phyloP scores from a whole-genome alignment of 1,140 invertebrate genomes.

The Trinorchestia longiramus region DNA sequence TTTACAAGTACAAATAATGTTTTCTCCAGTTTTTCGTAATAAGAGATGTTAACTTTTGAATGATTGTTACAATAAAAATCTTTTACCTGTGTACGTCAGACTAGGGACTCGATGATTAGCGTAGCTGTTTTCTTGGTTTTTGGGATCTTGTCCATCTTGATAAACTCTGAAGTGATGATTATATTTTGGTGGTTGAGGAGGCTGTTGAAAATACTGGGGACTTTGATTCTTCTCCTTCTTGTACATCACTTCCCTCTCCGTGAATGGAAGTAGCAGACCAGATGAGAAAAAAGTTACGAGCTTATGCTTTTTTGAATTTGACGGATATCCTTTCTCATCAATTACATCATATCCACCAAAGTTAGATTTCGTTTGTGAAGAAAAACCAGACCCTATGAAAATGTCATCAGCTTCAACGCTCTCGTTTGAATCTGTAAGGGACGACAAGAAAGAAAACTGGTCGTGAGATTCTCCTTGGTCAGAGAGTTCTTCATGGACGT shows the following conservation, averaged over 20 bases:
- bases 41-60: too few species aligned
- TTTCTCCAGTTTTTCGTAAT: too few species aligned
- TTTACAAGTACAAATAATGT: too few species aligned
- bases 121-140: neutral
- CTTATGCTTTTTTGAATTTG: neutral
- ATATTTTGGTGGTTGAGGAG: neutral
- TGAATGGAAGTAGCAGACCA: constrained; percentile 2
- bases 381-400: neutral
- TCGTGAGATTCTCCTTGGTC: neutral
- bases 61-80: neutral
- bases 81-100: constrained; percentile 30
- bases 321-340: constrained; percentile 42
- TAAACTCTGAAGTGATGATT: constrained; percentile 36
- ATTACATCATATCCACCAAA: constrained; percentile 12
- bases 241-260: constrained; percentile 12
- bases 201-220: neutral
- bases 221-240: neutral
- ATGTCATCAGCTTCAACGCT: neutral
- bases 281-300: neutral
- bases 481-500: neutral
- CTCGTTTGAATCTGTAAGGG: neutral
- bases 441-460: neutral
- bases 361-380: neutral
- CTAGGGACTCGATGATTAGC: neutral
- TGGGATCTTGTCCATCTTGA: neutral